Percentiles rank a stretch among this genome's conserved stretches.
Conservation (phyloP, 2,797 vertebrate genomes). For the Cuculus canorus region DNA sequence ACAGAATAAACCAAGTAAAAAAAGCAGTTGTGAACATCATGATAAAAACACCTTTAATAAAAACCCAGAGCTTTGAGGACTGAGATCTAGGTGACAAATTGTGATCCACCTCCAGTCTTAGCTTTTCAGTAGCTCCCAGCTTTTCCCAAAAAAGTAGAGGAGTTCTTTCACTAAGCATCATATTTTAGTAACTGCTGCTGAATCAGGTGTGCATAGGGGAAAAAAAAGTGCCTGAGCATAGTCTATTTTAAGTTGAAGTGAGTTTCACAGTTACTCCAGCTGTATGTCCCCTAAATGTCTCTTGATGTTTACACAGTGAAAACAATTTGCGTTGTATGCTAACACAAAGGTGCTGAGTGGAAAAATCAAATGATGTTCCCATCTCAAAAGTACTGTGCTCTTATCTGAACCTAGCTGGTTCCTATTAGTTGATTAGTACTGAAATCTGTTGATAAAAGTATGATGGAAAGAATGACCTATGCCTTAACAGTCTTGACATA, state of each 20-base stretch:
- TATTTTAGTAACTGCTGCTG: not conserved
- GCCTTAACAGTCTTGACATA: not conserved
- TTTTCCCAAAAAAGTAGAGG: not conserved
- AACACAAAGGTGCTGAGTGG: not conserved
- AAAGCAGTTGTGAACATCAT: not conserved
- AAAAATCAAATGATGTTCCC: not conserved
- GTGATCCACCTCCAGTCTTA: not conserved
- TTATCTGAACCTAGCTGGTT: conserved; percentile 5
- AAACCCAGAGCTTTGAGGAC: not conserved
- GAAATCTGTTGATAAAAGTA: not conserved
- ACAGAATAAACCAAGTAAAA: not conserved
- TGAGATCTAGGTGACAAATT: not conserved
- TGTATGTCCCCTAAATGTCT: not conserved
- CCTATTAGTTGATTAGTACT: not conserved
- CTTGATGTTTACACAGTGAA: not conserved
- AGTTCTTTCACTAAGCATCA: not conserved
- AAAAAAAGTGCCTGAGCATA: not conserved
- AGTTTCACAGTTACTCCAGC: not conserved
- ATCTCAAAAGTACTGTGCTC: not conserved
- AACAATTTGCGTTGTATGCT: not conserved
- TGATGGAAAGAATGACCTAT: not conserved
- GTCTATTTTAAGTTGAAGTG: not conserved
- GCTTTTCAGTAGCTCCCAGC: not conserved
- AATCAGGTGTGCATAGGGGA: not conserved
- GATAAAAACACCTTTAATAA: conserved; percentile 4